Evolutionary conservation across 2,797 vertebrate species (phyloP).

Genomic region (Ceryle rudis): DNA sequence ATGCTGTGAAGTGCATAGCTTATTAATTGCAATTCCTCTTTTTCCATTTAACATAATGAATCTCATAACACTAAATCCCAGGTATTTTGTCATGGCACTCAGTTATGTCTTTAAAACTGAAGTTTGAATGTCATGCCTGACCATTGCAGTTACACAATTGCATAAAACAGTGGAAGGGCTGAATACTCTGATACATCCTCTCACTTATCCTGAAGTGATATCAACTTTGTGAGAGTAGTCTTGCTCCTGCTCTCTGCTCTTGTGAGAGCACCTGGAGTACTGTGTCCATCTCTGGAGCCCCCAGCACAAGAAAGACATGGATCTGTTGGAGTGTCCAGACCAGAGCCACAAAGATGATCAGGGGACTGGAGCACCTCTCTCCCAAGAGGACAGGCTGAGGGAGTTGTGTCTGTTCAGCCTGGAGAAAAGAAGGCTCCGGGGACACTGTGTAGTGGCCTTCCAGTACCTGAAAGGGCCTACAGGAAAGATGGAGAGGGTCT

Average conservation of each 20-base stretch:
- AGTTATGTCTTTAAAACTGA: background rate
- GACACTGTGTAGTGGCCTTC: too few species aligned
- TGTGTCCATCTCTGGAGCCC: too few species aligned
- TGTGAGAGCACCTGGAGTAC: too few species aligned
- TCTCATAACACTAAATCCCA: background rate
- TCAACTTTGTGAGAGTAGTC: fast-evolving
- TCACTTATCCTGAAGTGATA: background rate
- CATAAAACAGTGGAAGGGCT: background rate
- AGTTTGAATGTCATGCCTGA: background rate
- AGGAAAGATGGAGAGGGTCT: too few species aligned
- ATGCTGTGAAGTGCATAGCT: background rate
- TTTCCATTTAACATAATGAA: background rate
- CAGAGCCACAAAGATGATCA: too few species aligned
- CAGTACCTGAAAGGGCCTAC: too few species aligned
- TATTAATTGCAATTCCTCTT: background rate
- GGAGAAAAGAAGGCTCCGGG: too few species aligned
- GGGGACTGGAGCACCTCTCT: too few species aligned
- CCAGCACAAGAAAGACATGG: too few species aligned
- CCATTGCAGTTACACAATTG: background rate
- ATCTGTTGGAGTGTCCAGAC: too few species aligned
- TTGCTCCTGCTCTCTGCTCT: background rate
- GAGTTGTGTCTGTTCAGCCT: too few species aligned
- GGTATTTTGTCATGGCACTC: background rate
- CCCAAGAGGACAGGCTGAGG: too few species aligned
- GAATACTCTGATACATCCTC: background rate